phyloP scores from a whole-genome alignment of 1,140 invertebrate genomes.

The Nasonia vitripennis region DNA sequence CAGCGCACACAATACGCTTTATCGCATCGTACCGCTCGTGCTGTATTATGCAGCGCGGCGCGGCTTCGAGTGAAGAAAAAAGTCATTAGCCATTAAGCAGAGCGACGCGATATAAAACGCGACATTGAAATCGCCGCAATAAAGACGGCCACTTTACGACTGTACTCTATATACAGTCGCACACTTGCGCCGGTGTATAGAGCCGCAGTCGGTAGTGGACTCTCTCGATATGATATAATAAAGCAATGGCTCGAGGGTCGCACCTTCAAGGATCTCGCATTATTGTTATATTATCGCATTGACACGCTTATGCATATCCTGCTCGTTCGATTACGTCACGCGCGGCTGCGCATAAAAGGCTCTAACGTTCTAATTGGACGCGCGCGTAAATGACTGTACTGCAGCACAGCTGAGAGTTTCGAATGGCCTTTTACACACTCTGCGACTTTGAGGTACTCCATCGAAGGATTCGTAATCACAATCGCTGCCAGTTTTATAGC shows the following conservation, averaged over 20 bases:
- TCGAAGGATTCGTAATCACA: too few relatives aligned
- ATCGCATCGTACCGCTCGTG: too few relatives aligned
- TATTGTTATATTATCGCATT: constrained; percentile 14
- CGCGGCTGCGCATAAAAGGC: neutral
- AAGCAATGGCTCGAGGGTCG: constrained; percentile 15
- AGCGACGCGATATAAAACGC: neutral
- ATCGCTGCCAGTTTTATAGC: too few relatives aligned
- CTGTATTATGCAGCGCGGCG: neutral
- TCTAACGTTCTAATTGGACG: constrained; percentile 28
- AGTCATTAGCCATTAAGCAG: neutral
- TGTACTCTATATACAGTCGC: neutral
- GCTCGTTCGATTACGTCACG: constrained; percentile 26
- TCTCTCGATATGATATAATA: neutral
- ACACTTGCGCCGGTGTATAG: too few relatives aligned
- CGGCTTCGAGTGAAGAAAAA: neutral
- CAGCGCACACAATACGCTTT: neutral
- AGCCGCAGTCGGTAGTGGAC: neutral
- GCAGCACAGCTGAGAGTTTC: neutral
- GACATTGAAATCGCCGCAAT: constrained; percentile 16
- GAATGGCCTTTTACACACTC: too few relatives aligned
- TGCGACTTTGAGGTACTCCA: too few relatives aligned
- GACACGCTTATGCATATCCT: constrained; percentile 43
- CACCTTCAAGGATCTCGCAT: neutral
- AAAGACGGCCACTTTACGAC: neutral
- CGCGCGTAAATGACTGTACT: neutral